phyloP scores from a whole-genome alignment of 92 coral and sea anemone species.

The Ricordea florida region DNA sequence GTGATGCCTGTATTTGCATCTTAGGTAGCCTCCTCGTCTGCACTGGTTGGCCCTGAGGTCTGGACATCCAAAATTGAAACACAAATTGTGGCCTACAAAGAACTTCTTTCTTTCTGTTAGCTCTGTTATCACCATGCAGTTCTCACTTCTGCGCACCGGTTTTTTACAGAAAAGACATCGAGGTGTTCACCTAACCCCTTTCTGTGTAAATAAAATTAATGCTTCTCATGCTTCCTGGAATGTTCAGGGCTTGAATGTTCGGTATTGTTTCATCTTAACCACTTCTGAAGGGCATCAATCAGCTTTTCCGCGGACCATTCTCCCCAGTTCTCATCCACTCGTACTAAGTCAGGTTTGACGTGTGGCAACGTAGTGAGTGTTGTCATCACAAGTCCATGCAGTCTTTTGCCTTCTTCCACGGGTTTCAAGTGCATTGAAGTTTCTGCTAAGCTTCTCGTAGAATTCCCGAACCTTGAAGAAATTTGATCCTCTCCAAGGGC shows the following conservation, averaged over 20 bases:
- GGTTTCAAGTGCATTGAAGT: slow-evolving; percentile 36
- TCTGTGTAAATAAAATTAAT: no score
- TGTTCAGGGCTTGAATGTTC: no score
- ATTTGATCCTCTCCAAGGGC: slow-evolving; percentile 42
- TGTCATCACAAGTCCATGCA: neutral
- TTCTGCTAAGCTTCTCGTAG: slow-evolving; percentile 50
- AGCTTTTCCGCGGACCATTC: slow-evolving; percentile 6
- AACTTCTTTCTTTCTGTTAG: slow-evolving; percentile 16
- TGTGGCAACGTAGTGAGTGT: neutral
- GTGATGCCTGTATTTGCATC: slow-evolving; percentile 35
- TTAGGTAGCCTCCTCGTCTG: slow-evolving; percentile 41
- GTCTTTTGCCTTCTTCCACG: neutral
- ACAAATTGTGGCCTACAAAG: slow-evolving; percentile 39
- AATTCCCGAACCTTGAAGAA: slow-evolving; percentile 41
- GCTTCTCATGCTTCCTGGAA: no score
- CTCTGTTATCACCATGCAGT: neutral
- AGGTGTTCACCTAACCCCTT: neutral
- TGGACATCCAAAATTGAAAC: slow-evolving; percentile 57
- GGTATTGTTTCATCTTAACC: slow-evolving; percentile 30
- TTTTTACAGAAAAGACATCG: no score
- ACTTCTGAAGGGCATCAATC: neutral
- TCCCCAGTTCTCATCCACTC: slow-evolving; percentile 12
- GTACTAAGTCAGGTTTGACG: neutral
- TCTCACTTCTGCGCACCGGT: no score
- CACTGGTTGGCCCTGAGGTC: slow-evolving; percentile 52